A percentile compares a stretch with the other conserved stretches of the same genome.
These are phyloP conservation scores for Argynnis bischoffii DNA, from an alignment of 2,888 invertebrate species.

Conservation along the genomic window DNA sequence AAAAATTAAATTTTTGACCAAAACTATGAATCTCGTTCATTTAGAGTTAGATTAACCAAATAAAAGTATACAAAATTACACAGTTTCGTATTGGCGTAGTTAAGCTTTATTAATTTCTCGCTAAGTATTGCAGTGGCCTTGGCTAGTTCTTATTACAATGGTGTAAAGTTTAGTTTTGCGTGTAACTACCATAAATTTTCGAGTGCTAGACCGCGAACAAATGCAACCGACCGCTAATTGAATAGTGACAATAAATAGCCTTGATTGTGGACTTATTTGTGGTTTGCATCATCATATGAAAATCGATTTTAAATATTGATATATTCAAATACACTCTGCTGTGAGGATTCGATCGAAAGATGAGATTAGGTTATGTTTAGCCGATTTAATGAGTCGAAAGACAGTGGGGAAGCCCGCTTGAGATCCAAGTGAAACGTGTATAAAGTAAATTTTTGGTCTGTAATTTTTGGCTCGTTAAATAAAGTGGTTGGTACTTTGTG, in stretches of 20 bases:
- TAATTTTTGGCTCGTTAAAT: too few relatives aligned
- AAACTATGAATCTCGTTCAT: conserved; percentile 18
- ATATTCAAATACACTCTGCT: background rate
- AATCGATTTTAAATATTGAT: conserved; percentile 12
- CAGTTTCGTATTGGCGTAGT: conserved; percentile 21
- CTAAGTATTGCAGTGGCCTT: background rate
- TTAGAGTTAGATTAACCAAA: conserved; percentile 24
- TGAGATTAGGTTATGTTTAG: too few relatives aligned
- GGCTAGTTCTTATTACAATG: conserved; percentile 4
- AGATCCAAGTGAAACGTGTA: too few relatives aligned
- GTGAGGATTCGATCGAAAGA: background rate
- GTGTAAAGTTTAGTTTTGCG: conserved; percentile 3
- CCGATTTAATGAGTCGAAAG: too few relatives aligned
- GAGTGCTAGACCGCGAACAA: conserved; percentile 34
- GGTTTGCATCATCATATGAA: conserved; percentile 26
- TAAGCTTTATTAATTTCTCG: conserved; percentile 29
- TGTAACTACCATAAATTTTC: conserved; percentile 3
- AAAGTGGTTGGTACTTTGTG: too few relatives aligned
- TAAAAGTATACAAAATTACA: conserved; percentile 25
- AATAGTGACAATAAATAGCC: conserved; percentile 42
- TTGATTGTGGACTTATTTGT: conserved; percentile 42
- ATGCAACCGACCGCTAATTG: conserved; percentile 41
- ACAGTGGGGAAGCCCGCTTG: too few relatives aligned
- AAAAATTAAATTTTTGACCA: conserved; percentile 6
- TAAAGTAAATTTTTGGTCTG: too few relatives aligned